These are phyloP conservation scores for Xestia rhomboidea DNA, from an alignment of 2,888 invertebrate species.

Conservation along the genomic window DNA sequence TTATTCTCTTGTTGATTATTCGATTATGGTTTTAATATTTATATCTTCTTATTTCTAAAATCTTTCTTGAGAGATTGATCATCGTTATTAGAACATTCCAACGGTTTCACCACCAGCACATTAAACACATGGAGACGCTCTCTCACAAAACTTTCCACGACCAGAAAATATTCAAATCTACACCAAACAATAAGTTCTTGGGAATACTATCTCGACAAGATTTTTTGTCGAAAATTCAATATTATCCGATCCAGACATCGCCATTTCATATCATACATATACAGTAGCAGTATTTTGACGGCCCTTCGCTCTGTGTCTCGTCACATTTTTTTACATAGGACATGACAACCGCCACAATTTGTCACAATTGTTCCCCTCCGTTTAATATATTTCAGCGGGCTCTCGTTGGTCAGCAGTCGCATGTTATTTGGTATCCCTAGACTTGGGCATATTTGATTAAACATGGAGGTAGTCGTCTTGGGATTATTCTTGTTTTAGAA, in stretches of 20 bases:
- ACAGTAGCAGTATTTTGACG: slow-evolving; percentile 21
- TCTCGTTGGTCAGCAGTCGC: slow-evolving; percentile 48
- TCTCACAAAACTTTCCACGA: background rate
- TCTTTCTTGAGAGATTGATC: background rate
- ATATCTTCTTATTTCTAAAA: background rate
- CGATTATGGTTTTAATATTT: background rate
- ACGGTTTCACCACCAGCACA: background rate
- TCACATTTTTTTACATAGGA: slow-evolving; percentile 52
- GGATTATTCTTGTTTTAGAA: slow-evolving; percentile 6
- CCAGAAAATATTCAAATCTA: background rate
- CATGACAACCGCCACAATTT: slow-evolving; percentile 56
- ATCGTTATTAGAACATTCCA: background rate
- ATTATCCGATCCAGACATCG: slow-evolving; percentile 13
- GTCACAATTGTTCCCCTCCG: slow-evolving; percentile 64
- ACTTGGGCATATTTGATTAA: slow-evolving; percentile 49
- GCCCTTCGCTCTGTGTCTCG: slow-evolving; percentile 21
- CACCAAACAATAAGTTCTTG: background rate
- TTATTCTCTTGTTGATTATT: background rate
- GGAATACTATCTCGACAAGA: background rate
- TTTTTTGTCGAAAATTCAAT: background rate
- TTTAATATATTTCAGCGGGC: slow-evolving; percentile 57
- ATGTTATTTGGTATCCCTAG: slow-evolving; percentile 51
- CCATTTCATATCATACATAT: slow-evolving; percentile 1
- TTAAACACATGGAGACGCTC: background rate
- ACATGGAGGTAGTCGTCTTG: slow-evolving; percentile 31